These are phyloP conservation scores for Acanthornis magna DNA, from an alignment of 2,797 vertebrate species.

Conservation along the genomic window DNA sequence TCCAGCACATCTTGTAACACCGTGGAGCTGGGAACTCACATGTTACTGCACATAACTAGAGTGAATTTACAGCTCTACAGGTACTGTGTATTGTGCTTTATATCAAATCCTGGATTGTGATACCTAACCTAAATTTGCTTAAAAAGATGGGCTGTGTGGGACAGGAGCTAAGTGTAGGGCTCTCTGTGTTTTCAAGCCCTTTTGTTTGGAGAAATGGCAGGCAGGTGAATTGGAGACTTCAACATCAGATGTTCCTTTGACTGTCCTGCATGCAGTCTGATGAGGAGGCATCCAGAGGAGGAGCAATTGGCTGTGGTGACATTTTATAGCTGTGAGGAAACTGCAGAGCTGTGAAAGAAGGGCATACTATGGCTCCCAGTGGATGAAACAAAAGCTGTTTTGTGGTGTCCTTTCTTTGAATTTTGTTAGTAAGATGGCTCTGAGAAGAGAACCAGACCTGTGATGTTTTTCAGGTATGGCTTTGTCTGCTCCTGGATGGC, in stretches of 20 bases:
- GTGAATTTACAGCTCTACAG: background rate
- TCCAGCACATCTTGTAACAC: background rate
- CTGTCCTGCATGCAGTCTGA: fast-evolving
- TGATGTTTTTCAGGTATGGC: background rate
- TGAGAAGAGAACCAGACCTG: background rate
- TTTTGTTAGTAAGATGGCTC: background rate
- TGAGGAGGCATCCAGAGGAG: background rate
- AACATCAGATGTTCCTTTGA: background rate
- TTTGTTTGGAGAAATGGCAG: background rate
- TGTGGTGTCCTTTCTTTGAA: background rate
- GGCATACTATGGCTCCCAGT: background rate
- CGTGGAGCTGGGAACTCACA: background rate
- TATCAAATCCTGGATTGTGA: background rate
- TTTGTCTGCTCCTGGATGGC: background rate
- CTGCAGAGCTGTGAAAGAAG: background rate
- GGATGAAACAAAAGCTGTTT: background rate
- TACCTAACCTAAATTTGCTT: background rate
- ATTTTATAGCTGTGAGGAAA: background rate
- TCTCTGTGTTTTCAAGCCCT: background rate
- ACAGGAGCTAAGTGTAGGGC: background rate
- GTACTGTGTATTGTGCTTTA: background rate
- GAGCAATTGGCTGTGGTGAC: fast-evolving
- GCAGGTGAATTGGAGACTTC: background rate
- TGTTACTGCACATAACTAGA: fast-evolving
- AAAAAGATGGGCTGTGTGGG: background rate